phyloP scores from a whole-genome alignment of 2,888 invertebrate genomes.

The Drosophila algonquin region DNA sequence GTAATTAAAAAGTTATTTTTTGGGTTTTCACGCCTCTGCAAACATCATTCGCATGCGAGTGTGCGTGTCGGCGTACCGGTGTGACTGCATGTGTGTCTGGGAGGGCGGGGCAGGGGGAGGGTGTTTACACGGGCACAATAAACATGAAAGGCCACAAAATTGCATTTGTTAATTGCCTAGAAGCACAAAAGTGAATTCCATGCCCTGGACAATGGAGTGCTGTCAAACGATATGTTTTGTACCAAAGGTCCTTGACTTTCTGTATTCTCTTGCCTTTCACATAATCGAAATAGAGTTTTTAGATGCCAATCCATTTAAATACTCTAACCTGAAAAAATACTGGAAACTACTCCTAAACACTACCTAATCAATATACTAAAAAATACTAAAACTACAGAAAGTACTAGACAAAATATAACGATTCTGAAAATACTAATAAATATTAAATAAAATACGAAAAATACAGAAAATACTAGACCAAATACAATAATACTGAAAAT shows the following conservation, averaged over 20 bases:
- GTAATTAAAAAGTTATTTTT: constrained; percentile 53
- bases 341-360: no score
- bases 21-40: constrained; percentile 48
- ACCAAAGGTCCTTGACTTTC: not conserved
- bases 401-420: no score
- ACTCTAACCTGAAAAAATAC: no score
- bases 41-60: constrained; percentile 1
- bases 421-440: no score
- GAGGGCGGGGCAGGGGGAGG: not conserved
- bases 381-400: no score
- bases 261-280: not conserved
- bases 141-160: constrained; percentile 54
- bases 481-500: no score
- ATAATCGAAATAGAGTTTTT: not conserved
- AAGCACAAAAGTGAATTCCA: constrained; percentile 48
- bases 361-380: no score
- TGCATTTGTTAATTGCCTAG: constrained; percentile 62
- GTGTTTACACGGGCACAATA: constrained; percentile 14
- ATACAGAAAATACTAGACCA: no score
- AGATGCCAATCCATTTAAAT: no score
- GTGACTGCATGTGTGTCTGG: not conserved
- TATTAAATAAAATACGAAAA: no score
- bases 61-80: not conserved
- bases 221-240: not conserved
- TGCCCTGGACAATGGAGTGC: not conserved